Base-by-base conservation (phyloP, 2,888 invertebrate species). In the Yponomeuta plumbellus region DNA sequence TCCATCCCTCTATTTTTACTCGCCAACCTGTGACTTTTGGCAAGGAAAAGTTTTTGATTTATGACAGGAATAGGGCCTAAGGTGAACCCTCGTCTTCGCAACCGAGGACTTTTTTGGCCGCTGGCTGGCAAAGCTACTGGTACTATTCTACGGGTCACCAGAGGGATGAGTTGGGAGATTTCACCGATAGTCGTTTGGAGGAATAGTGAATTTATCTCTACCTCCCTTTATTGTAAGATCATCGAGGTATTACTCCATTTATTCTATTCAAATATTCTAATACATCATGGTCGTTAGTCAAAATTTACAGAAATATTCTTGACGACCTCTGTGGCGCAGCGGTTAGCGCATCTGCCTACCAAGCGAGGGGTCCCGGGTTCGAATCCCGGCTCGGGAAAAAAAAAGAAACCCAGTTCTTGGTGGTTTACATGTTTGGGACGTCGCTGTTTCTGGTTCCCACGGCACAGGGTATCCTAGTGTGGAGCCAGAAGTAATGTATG, bases 31-130 rank as follows among this genome's bases (percentile, higher is more conserved):
- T 52, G 44, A 52, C 44, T 52, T 52, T 52, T 52, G 17, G 44
- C 44, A 52, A 52, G 44, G 44, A 52, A 52, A 52, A 52, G 44
- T 52, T 52, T 52, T 52, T 52, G 44, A 52, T 52, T 52, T 52
- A 52, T 52, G 44, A 52, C 44, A 17, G 13, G 13, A 52, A 17
- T 17, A 52, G 44, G 44, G 44, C 44, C 44, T 52, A 52, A 52
- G 44, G 44, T 1, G 17, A 17, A 52, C 44, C 44, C 17, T 52
- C 13, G 44, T 52, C 44, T 52, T 52, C 4, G 17, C 8, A 52
- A 52, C 3, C 17, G 44, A 13, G 17, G 44, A 52, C 2, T 17
- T 17, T 13, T 52, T 52, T 52, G 44, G 44, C 3, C 44, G 44
- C 44, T 8, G 44, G 17, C 44, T 0, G 13, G 13, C 17, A 4